Conservation (phyloP, 2,113 vertebrate genomes). For the Pterocles orientalis region DNA sequence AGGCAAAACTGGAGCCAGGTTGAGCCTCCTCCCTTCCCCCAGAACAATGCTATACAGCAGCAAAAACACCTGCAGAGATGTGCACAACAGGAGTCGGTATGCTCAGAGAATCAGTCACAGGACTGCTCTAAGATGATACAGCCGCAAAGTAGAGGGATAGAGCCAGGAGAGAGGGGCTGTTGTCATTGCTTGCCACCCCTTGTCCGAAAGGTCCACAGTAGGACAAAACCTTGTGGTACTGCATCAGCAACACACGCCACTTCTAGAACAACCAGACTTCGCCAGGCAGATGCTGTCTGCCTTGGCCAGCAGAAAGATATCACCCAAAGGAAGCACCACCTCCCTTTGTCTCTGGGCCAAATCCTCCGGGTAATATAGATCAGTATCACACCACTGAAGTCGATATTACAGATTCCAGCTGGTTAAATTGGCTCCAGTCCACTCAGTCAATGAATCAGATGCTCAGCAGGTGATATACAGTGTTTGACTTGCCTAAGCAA, state of each 20-base stretch:
- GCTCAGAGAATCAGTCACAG: background rate
- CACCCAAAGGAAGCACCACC: background rate
- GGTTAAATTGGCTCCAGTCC: slow-evolving; percentile 49
- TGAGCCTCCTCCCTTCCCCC: background rate
- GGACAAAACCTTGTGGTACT: background rate
- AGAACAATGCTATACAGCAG: background rate
- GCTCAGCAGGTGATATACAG: slow-evolving; percentile 42
- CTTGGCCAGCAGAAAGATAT: background rate
- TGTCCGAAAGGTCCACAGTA: background rate
- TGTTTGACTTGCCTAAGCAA: slow-evolving; percentile 48
- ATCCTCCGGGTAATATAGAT: background rate
- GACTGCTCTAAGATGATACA: background rate
- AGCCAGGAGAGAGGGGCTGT: background rate
- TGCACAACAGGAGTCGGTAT: background rate
- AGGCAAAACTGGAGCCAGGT: background rate
- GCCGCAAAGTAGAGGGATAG: background rate
- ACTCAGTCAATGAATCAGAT: slow-evolving; percentile 45
- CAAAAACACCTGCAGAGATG: background rate
- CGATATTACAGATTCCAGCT: slow-evolving; percentile 44
- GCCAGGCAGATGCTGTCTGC: background rate
- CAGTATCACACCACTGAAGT: background rate
- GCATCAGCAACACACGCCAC: rapidly evolving
- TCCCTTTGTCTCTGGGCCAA: slow-evolving; percentile 32
- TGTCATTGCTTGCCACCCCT: background rate
- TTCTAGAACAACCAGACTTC: background rate